Percentiles rank a stretch among this genome's conserved stretches.
phyloP scores from a whole-genome alignment of 2,888 invertebrate species.

The Caenorhabditis doughertyi region DNA sequence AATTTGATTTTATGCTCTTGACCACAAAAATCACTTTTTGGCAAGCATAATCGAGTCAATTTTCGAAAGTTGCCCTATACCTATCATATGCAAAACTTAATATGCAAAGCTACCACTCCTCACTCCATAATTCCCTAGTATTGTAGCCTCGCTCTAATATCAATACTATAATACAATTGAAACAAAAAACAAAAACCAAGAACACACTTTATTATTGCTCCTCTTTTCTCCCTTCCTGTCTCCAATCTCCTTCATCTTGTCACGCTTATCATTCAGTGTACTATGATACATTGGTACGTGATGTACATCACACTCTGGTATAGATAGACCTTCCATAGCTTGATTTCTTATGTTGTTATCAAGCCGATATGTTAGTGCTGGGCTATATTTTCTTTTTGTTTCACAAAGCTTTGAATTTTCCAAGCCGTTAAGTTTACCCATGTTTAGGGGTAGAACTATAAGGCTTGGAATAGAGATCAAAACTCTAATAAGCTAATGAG shows the following conservation, averaged over 20 bases:
- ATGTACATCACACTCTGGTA: constrained; percentile 19
- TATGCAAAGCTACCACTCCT: constrained; percentile 30
- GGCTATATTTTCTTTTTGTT: too few relatives aligned
- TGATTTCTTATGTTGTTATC: constrained; percentile 4
- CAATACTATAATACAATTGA: too few relatives aligned
- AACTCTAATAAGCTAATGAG: too few relatives aligned
- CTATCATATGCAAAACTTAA: constrained; percentile 3
- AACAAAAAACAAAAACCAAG: constrained; percentile 22
- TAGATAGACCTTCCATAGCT: constrained; percentile 15
- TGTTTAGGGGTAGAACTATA: too few relatives aligned
- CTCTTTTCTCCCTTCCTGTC: neutral
- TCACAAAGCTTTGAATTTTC: too few relatives aligned
- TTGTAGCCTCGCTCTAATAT: too few relatives aligned
- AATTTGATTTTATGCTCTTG: neutral
- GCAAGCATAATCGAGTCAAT: neutral
- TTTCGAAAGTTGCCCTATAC: constrained; percentile 30
- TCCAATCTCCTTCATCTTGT: constrained; percentile 6
- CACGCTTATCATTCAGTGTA: constrained; percentile 54
- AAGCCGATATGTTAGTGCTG: too few relatives aligned
- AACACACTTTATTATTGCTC: constrained; percentile 1
- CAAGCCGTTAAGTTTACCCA: too few relatives aligned
- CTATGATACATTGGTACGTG: constrained; percentile 54
- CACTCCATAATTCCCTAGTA: neutral
- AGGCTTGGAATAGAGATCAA: too few relatives aligned
- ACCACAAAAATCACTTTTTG: neutral